Evolutionary conservation across 2,888 invertebrate genomes (phyloP), one percentile per base, ranked within the genome.

Genomic region (Mechanitis messenoides): DNA sequence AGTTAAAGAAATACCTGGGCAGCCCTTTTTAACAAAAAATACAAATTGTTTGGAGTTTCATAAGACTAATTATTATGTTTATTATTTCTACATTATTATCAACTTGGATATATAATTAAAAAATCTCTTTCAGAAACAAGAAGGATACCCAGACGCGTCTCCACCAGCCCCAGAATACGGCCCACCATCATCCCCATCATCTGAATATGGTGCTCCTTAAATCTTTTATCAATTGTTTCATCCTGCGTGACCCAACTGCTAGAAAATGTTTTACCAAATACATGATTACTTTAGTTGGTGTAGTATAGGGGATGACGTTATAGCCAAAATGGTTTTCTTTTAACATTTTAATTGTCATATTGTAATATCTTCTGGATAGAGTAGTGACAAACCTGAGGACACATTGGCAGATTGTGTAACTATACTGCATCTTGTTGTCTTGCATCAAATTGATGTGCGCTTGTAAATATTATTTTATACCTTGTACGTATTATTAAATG

Each of bases 121-220:
- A 31, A 50, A 9, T 50, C 31, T 56, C 62, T 86, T 84, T 33
- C 84, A 92, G 92, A 92, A 92, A 83, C 91, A 92, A 84, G 91
- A 91, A 80, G 92, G 92, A 38, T 92, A 91, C 76, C 91, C 91
- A 1, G 88, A 88, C 53, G 90, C 85, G n/a, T 80, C 70, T 31
- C 81, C 76, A 5, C 89, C 85, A 5, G 78, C 82, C 47, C 77
- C 78, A 33, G 80, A 88, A 69, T 91, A 91, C 70, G 91, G 91
- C 54, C 84, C 91, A 35, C 91, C 91, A 55, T 87, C 89, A 53
- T 83, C 87, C 38, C 90, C 90, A 7, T 92, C 92, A 33, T 91
- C 91, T 68, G 91, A 92, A 75, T 93, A 93, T 77, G 93, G 93
- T 53, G 92, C 93, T 46, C 93, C 93, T 60, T 90, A 70, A 64